Evolutionary conservation across 1,140 invertebrate genomes (phyloP), one percentile per base, ranked within the genome.

Genomic region (Vanessa atalanta): DNA sequence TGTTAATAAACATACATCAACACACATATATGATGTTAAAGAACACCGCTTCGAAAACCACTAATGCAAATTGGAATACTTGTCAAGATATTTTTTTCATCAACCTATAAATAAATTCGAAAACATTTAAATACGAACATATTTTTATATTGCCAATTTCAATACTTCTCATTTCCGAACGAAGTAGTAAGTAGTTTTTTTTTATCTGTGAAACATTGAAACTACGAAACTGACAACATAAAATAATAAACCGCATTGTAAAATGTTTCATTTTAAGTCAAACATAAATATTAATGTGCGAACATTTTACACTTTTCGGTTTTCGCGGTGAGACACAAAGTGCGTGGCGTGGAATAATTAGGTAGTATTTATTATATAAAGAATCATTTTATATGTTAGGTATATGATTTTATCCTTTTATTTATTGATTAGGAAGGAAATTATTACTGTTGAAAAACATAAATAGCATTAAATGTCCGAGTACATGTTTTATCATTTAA

Each of bases 281-380:
- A 50, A 70, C 67, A 75, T 65, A 70, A 70, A 75, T 70, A 75
- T 75, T 69, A 72, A 72, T 69, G 70, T 63, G 26, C 70, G 64
- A 67, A 70, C 55, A 71, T 75, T 75, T 70, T 70, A 77, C 72
- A 73, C 63, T 73, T 71, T 70, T 64, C 63, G 72, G 72, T 74
- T 13, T 31, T 65, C 70, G 73, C 67, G 73, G 73, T 53, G 63
- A 63, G 61, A 75, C 68, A 51, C 73, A 70, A 66, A 75, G 63
- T 70, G 73, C 73, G 65, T 70, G 73, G 73, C 51, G 51, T 53
- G 61, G 73, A 75, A 75, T 75, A 75, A 70, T 75, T 75, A 75
- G 73, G 67, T 70, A 60, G 23, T 31, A 70, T 69, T 75, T 66
- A 72, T 64, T 20, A n/a, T 47, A 60, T 6, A 31, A 31, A 31